Percentiles rank a stretch among this genome's conserved stretches.
phyloP scores from a whole-genome alignment of 2,797 vertebrate genomes.

The Thaleichthys pacificus region DNA sequence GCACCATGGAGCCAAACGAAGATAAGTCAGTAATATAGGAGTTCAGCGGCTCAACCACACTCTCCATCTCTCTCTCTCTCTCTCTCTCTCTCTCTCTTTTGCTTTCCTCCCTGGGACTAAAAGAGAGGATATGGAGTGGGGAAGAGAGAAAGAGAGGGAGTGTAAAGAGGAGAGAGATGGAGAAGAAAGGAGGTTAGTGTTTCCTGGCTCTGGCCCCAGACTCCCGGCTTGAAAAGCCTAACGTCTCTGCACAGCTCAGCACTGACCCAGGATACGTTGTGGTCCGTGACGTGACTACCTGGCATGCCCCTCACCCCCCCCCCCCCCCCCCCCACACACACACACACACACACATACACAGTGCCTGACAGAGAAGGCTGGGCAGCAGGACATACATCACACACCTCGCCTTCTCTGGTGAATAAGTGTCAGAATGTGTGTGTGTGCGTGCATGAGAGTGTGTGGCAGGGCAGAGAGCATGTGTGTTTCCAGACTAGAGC shows the following conservation, averaged over 20 bases:
- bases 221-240: slow-evolving; percentile 3
- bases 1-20: too few species aligned
- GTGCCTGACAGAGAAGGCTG: not conserved
- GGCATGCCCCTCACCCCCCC: not conserved
- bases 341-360: not conserved
- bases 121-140: not conserved
- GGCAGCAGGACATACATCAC: not conserved
- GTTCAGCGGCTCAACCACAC: not conserved
- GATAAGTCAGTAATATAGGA: too few species aligned
- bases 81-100: not conserved
- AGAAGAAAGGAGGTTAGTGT: slow-evolving; percentile 41
- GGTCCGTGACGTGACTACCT: slow-evolving; percentile 24
- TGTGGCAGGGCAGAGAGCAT: slow-evolving; percentile 2
- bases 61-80: not conserved
- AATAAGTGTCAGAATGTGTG: slow-evolving; percentile 16
- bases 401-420: not conserved
- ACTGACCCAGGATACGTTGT: slow-evolving; percentile 3
- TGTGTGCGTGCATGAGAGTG: slow-evolving; percentile 16
- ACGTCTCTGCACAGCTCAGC: slow-evolving; percentile 14
- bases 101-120: slow-evolving; percentile 8
- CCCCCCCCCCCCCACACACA: slow-evolving; percentile 1
- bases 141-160: not conserved
- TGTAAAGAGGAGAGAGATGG: slow-evolving; percentile 6
- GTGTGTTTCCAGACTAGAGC: slow-evolving; percentile 17
- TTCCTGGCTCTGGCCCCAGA: slow-evolving; percentile 17